A percentile compares a stretch with the other conserved stretches of the same genome.
These are phyloP conservation scores for Hipparchia semele DNA, from an alignment of 2,888 invertebrate genomes.

Conservation along the genomic window DNA sequence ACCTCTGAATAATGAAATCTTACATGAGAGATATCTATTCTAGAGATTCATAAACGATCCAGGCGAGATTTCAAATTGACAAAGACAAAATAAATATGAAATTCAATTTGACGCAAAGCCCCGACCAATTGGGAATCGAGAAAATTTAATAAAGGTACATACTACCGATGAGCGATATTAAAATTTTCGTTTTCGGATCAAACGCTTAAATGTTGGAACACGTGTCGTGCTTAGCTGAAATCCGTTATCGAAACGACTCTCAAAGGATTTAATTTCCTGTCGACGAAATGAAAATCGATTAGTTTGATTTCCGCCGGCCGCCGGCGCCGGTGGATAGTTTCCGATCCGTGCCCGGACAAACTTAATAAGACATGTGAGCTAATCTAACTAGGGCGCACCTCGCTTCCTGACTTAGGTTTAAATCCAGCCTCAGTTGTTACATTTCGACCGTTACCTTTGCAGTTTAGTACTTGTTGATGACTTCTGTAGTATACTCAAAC, in stretches of 20 bases:
- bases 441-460: background rate
- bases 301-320: slow-evolving; percentile 79
- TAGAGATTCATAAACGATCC: slow-evolving; percentile 10
- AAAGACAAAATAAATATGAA: slow-evolving; percentile 48
- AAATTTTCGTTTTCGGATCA: slow-evolving; percentile 49
- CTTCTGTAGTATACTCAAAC: too few relatives aligned
- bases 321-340: slow-evolving; percentile 72
- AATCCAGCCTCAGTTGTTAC: background rate
- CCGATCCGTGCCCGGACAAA: slow-evolving; percentile 59
- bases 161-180: slow-evolving; percentile 46
- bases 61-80: slow-evolving; percentile 42
- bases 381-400: slow-evolving; percentile 40
- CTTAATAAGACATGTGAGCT: slow-evolving; percentile 66
- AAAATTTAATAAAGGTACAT: slow-evolving; percentile 51
- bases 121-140: slow-evolving; percentile 42
- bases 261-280: slow-evolving; percentile 83
- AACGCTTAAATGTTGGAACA: slow-evolving; percentile 58
- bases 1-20: too few relatives aligned
- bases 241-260: slow-evolving; percentile 77
- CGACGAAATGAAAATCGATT: slow-evolving; percentile 81
- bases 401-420: slow-evolving; percentile 30
- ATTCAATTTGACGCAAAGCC: slow-evolving; percentile 49
- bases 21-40: background rate
- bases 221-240: slow-evolving; percentile 78
- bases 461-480: too few relatives aligned